phyloP scores from a whole-genome alignment of 23 tunicate species.

The Trididemnum nubilum region DNA sequence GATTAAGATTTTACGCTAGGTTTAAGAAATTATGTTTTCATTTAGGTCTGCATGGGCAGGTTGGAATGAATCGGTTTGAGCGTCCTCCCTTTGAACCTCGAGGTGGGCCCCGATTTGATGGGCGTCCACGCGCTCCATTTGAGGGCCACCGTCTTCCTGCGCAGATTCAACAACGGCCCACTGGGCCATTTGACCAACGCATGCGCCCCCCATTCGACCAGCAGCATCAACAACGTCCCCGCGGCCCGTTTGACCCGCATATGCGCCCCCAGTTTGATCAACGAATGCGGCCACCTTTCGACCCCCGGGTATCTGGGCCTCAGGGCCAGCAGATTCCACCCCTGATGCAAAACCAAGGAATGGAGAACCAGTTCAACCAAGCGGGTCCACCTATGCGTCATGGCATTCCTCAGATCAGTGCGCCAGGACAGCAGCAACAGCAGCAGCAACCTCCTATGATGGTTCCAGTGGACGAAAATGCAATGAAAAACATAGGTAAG shows the following conservation, averaged over 20 bases:
- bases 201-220: constrained; percentile 29
- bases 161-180: background rate
- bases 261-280: background rate
- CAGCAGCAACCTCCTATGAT: background rate
- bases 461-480: background rate
- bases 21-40: too few relatives aligned
- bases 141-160: background rate
- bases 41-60: constrained; percentile 15
- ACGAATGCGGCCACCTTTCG: background rate
- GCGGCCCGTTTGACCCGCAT: constrained; percentile 7
- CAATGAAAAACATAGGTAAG: background rate
- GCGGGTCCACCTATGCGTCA: constrained; percentile 7
- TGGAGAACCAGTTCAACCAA: background rate
- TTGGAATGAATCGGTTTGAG: constrained; percentile 1
- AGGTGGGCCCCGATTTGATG: constrained; percentile 4
- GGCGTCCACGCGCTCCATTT: constrained; percentile 4
- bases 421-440: background rate
- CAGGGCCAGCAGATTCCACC: background rate
- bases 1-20: too few relatives aligned
- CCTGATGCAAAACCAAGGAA: background rate
- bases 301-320: too few relatives aligned
- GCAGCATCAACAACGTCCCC: constrained; percentile 8
- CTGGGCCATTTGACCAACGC: constrained; percentile 1
- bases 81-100: constrained; percentile 18
- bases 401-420: background rate